Evolutionary conservation across 2,888 invertebrate species (phyloP).

Genomic region (Leucoma salicis): DNA sequence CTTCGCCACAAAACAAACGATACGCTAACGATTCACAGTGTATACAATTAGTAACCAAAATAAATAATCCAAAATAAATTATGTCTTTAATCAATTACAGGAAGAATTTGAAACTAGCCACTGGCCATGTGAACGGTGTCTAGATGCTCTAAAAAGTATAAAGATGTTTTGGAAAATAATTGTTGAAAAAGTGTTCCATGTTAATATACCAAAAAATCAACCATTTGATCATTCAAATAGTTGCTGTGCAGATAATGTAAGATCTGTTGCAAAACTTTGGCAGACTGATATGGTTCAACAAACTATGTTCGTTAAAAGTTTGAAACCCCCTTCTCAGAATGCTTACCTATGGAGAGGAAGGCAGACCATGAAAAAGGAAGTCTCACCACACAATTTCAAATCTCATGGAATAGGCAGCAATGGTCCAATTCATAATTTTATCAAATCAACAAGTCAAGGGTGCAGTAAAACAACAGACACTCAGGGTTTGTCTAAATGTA

Average conservation of each 20-base stretch:
- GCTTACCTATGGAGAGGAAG: conserved; percentile 8
- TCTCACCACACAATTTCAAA: neutral
- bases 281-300: conserved; percentile 59
- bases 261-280: conserved; percentile 56
- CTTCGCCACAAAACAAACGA: too few species aligned
- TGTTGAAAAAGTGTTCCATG: conserved; percentile 59
- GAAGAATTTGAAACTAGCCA: conserved; percentile 69
- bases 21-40: too few species aligned
- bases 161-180: conserved; percentile 74
- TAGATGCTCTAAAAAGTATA: conserved; percentile 66
- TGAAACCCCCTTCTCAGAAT: conserved; percentile 28
- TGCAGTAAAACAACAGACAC: conserved; percentile 16
- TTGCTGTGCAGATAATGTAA: conserved; percentile 39
- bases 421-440: neutral
- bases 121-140: conserved; percentile 72
- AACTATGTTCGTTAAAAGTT: conserved; percentile 50
- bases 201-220: conserved; percentile 45
- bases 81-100: conserved; percentile 33
- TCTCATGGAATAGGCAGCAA: neutral
- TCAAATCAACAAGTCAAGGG: conserved; percentile 3
- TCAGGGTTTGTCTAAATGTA: conserved; percentile 14
- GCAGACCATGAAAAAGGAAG: neutral
- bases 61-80: neutral
- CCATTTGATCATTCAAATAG: conserved; percentile 25
- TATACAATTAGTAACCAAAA: too few species aligned